These are phyloP conservation scores for Aphaenogaster ashmeadi DNA, from an alignment of 1,140 invertebrate species.

Conservation along the genomic window DNA sequence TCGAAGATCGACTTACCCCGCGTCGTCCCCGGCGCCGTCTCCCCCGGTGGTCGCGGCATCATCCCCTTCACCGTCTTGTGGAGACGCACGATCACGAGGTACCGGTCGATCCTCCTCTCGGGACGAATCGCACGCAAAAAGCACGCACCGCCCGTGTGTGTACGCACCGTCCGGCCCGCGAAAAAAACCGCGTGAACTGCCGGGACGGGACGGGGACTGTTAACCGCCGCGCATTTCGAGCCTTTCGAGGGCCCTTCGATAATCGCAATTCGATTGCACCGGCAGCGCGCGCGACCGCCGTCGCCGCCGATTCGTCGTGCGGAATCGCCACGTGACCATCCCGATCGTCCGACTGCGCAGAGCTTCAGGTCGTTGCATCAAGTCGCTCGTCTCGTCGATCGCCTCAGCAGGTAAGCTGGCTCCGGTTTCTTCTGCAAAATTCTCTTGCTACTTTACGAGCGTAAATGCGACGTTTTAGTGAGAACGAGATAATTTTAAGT, in stretches of 20 bases:
- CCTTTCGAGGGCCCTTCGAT: slow-evolving; percentile 38
- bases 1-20: background rate
- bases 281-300: background rate
- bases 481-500: background rate
- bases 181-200: background rate
- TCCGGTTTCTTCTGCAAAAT: background rate
- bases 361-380: slow-evolving; percentile 8
- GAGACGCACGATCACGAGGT: background rate
- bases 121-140: slow-evolving; percentile 22
- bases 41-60: background rate
- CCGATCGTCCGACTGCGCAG: slow-evolving; percentile 28
- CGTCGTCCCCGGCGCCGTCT: too few relatives aligned
- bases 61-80: background rate
- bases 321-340: slow-evolving; percentile 31
- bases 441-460: background rate
- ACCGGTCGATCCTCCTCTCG: background rate
- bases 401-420: slow-evolving; percentile 16
- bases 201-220: background rate
- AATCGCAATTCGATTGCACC: slow-evolving; percentile 31
- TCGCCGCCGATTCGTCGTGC: background rate
- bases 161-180: background rate
- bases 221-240: background rate
- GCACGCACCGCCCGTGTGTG: background rate
- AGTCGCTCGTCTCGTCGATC: background rate
- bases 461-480: background rate